phyloP scores from a whole-genome alignment of 2,797 vertebrate species.

The Acanthornis magna region DNA sequence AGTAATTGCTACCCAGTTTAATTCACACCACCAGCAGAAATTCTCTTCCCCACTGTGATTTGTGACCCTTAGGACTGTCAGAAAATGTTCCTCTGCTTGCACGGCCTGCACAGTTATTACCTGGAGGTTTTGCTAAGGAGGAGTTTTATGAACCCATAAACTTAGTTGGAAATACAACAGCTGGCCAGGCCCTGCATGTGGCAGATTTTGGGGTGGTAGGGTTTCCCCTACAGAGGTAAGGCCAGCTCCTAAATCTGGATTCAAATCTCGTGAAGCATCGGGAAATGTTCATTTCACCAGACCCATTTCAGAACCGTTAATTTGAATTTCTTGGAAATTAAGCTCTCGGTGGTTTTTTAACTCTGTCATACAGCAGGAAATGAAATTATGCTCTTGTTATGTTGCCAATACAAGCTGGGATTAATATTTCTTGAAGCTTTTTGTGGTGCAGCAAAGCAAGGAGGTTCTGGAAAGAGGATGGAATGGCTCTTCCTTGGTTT shows the following conservation, averaged over 20 bases:
- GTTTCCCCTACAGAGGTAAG: neutral
- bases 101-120: neutral
- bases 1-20: neutral
- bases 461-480: neutral
- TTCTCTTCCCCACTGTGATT: neutral
- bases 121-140: neutral
- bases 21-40: neutral
- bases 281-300: neutral
- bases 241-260: neutral
- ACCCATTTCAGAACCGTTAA: neutral
- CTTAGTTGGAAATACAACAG: neutral
- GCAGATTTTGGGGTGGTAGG: neutral
- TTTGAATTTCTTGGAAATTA: neutral
- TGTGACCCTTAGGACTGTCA: neutral
- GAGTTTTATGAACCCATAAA: neutral
- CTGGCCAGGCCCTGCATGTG: neutral
- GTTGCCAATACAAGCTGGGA: neutral
- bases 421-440: neutral
- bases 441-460: neutral
- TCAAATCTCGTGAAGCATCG: neutral
- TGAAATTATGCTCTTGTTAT: neutral
- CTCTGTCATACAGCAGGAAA: slow-evolving; percentile 12
- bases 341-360: neutral
- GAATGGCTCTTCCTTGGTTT: neutral
- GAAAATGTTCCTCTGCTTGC: neutral